These are phyloP conservation scores for Nyctibius bracteatus DNA, from an alignment of 2,113 vertebrate genomes.

Conservation along the genomic window DNA sequence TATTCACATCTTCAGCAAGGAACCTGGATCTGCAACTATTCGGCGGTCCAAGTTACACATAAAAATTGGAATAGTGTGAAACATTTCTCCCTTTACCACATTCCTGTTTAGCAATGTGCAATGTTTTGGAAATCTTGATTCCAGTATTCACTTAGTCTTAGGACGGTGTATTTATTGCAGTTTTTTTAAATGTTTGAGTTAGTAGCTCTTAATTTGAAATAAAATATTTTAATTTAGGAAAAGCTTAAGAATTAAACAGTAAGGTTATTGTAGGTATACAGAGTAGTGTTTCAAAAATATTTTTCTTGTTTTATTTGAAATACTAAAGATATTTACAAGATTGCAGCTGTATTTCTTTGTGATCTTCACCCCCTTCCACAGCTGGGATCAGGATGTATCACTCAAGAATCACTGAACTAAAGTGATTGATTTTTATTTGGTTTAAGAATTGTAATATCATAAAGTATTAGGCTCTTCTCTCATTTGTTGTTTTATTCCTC, in stretches of 20 bases:
- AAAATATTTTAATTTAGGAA: not conserved
- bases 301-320: not conserved
- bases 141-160: not conserved
- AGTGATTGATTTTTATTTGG: not conserved
- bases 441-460: not conserved
- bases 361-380: not conserved
- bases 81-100: not conserved
- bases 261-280: not conserved
- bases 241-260: not conserved
- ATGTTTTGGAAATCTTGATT: not conserved
- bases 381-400: not conserved
- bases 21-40: conserved; percentile 85
- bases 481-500: not conserved
- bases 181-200: not conserved
- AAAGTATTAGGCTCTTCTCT: not conserved
- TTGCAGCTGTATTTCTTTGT: not conserved
- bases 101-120: not conserved
- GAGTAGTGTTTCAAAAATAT: not conserved
- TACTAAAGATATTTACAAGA: not conserved
- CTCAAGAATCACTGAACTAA: not conserved
- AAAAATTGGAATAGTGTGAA: not conserved
- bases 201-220: not conserved
- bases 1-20: conserved; percentile 87
- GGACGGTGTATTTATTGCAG: not conserved
- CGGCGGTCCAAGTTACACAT: conserved; percentile 90